phyloP scores from a whole-genome alignment of 1,140 invertebrate species.

The Ceratina australensis region DNA sequence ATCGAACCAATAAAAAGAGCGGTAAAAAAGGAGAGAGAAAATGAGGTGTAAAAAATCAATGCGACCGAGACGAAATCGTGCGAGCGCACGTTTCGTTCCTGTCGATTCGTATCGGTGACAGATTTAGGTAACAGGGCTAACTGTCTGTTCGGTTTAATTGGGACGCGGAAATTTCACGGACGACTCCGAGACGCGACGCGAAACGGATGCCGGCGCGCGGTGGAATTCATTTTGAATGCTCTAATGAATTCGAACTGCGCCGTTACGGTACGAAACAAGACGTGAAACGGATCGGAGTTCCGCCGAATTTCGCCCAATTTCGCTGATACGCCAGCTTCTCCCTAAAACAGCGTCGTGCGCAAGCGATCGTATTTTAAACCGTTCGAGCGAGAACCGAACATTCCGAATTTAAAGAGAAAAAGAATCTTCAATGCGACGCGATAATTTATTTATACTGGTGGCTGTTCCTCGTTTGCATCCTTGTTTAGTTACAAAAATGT shows the following conservation, averaged over 20 bases:
- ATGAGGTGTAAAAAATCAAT: neutral
- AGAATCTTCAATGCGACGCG: neutral
- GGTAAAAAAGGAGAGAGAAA: neutral
- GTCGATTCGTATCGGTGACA: constrained; percentile 63
- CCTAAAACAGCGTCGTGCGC: neutral
- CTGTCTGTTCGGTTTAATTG: constrained; percentile 54
- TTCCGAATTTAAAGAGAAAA: neutral
- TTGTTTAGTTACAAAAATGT: neutral
- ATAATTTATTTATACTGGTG: constrained; percentile 2
- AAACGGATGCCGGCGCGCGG: constrained; percentile 12
- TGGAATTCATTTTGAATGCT: constrained; percentile 46
- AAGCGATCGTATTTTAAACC: constrained; percentile 32
- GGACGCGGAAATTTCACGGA: constrained; percentile 41
- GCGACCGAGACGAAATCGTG: too few species aligned
- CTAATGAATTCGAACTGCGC: constrained; percentile 52
- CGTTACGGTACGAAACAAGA: constrained; percentile 30
- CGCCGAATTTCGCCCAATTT: constrained; percentile 34
- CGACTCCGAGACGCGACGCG: constrained; percentile 2
- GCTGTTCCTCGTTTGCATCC: constrained; percentile 1
- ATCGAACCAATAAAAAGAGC: neutral
- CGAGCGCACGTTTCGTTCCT: constrained; percentile 23
- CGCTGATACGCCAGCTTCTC: neutral
- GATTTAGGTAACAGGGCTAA: constrained; percentile 59
- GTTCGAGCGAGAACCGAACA: neutral
- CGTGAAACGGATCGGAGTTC: constrained; percentile 6